Conservation (phyloP, 2,888 invertebrate genomes). For the Drosophila meridionalis region DNA sequence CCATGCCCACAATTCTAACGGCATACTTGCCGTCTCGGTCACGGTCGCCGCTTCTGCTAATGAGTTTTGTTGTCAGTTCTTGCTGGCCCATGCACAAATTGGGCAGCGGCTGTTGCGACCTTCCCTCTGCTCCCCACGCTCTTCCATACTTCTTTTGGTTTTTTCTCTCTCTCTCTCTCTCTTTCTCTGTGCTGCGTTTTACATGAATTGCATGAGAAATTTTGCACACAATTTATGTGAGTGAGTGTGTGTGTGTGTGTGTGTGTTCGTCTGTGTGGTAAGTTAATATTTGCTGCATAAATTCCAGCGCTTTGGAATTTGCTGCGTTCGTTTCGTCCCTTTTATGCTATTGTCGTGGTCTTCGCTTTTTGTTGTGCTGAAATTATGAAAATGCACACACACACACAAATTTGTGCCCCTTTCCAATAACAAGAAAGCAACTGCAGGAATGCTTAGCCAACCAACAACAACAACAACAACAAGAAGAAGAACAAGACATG, state of each 20-base stretch:
- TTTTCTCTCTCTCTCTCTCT: neutral
- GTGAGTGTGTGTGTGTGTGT: constrained; percentile 5
- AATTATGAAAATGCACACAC: constrained; percentile 70
- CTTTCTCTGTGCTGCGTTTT: constrained; percentile 31
- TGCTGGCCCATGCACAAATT: constrained; percentile 68
- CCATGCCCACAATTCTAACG: constrained; percentile 59
- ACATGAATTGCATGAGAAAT: constrained; percentile 57
- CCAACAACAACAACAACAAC: neutral
- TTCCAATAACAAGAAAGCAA: constrained; percentile 29
- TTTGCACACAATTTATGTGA: constrained; percentile 47
- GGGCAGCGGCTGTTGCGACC: constrained; percentile 50
- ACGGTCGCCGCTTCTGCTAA: constrained; percentile 77
- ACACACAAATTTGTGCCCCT: constrained; percentile 2
- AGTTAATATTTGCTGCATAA: constrained; percentile 80
- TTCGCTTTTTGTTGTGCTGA: constrained; percentile 58
- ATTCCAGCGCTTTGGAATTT: constrained; percentile 73
- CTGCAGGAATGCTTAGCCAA: constrained; percentile 9
- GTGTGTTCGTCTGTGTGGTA: constrained; percentile 55
- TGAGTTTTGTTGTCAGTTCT: constrained; percentile 79
- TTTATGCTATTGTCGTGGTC: constrained; percentile 50
- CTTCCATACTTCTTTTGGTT: constrained; percentile 2
- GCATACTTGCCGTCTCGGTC: constrained; percentile 58
- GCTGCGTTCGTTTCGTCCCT: constrained; percentile 55
- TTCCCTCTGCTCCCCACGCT: neutral
- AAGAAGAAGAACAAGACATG: constrained; percentile 1